A percentile compares a stretch with the other conserved stretches of the same genome.
These are phyloP conservation scores for Eristalinus sepulchralis DNA, from an alignment of 2,888 invertebrate genomes.

Conservation along the genomic window DNA sequence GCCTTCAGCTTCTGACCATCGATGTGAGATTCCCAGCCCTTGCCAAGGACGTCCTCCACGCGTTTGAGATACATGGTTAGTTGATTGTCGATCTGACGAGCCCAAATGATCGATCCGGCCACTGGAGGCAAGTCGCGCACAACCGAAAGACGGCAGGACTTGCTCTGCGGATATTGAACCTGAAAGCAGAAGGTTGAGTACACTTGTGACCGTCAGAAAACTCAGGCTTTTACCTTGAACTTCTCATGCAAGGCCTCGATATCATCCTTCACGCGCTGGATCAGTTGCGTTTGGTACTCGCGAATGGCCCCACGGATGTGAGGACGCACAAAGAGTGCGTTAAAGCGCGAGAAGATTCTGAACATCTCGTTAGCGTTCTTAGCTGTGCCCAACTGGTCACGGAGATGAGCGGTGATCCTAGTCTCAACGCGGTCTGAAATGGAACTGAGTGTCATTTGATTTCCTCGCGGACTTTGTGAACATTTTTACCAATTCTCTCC, in stretches of 20 bases:
- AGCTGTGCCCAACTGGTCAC: constrained; percentile 98
- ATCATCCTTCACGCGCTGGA: constrained; percentile 99
- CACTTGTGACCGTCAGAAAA: too few species aligned
- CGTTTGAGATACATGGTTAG: constrained; percentile 96
- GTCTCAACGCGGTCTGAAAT: constrained; percentile 94
- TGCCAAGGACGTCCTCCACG: constrained; percentile 98
- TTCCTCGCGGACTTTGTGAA: neutral
- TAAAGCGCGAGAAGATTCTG: constrained; percentile 98
- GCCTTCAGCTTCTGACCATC: constrained; percentile 98
- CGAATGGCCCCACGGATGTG: constrained; percentile 99
- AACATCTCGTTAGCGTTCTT: constrained; percentile 99
- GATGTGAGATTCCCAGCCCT: constrained; percentile 99
- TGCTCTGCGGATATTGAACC: constrained; percentile 97
- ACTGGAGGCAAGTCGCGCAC: constrained; percentile 98
- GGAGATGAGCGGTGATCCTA: constrained; percentile 96
- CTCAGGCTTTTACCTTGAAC: constrained; percentile 89
- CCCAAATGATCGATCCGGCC: constrained; percentile 99
- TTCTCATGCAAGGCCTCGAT: constrained; percentile 99
- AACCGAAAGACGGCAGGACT: constrained; percentile 94
- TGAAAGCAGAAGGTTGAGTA: constrained; percentile 75
- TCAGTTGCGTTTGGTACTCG: constrained; percentile 99
- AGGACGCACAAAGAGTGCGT: constrained; percentile 98
- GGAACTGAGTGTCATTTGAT: neutral
- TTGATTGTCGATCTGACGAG: constrained; percentile 98
- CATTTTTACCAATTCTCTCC: constrained; percentile 91